These are phyloP conservation scores for Macropodus opercularis DNA, from an alignment of 2,797 vertebrate genomes.

Conservation along the genomic window DNA sequence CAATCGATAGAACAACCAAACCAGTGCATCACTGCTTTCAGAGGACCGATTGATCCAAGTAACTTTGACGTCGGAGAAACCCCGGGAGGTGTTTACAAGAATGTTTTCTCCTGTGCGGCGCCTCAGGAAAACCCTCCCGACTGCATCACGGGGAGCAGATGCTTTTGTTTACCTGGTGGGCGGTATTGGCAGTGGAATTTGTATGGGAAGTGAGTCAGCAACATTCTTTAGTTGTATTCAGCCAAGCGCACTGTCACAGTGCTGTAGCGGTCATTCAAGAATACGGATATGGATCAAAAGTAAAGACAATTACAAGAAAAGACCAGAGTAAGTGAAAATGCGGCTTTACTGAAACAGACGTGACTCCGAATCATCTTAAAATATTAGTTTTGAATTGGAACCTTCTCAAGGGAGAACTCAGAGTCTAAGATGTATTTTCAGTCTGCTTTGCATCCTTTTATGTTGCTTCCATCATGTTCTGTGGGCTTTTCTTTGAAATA, in stretches of 20 bases:
- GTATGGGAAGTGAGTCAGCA: neutral
- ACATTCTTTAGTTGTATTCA: neutral
- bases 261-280: neutral
- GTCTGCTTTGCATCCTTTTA: no score
- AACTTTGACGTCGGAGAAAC: neutral
- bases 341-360: no score
- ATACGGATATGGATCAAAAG: no score
- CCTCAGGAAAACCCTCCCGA: neutral
- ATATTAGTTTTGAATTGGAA: no score
- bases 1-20: conserved; percentile 10
- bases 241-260: neutral
- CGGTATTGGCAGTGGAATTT: neutral
- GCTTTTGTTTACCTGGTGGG: neutral
- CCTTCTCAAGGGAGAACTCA: no score
- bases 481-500: no score
- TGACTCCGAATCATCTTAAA: no score
- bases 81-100: neutral
- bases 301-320: no score
- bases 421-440: no score
- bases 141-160: neutral
- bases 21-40: neutral
- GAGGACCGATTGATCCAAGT: neutral
- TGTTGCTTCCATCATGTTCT: no score
- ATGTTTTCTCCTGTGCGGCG: neutral
- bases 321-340: no score